Conservation (phyloP, 1,140 invertebrate genomes). For the Pogonus chalceus region DNA sequence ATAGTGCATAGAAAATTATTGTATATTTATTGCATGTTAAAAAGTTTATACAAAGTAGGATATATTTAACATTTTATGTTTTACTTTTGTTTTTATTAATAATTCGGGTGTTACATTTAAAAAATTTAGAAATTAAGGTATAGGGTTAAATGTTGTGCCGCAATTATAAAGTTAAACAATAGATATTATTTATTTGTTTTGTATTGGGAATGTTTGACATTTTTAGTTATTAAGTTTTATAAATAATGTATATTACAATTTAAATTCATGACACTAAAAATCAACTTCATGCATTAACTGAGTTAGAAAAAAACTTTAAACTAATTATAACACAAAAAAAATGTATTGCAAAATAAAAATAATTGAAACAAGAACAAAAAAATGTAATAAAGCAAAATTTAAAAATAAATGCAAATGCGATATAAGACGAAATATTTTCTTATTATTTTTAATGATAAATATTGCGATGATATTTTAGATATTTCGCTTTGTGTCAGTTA, state of each 20-base stretch:
- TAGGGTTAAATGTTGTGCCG: too few species aligned
- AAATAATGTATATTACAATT: not conserved
- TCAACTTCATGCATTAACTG: not conserved
- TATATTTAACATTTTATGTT: too few species aligned
- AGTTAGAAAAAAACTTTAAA: not conserved
- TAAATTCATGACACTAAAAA: not conserved
- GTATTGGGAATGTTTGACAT: conserved; percentile 2
- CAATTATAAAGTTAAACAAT: too few species aligned
- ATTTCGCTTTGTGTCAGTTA: conserved; percentile 15
- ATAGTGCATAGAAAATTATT: too few species aligned
- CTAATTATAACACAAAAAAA: conserved; percentile 8
- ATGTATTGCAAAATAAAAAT: not conserved
- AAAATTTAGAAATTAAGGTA: too few species aligned
- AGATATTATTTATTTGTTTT: not conserved
- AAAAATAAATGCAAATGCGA: conserved; percentile 10
- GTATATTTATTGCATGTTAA: too few species aligned
- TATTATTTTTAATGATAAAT: not conserved
- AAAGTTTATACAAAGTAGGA: too few species aligned
- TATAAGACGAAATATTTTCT: not conserved
- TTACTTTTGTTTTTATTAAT: too few species aligned
- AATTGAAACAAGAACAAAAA: conserved; percentile 10
- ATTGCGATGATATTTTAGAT: conserved; percentile 4
- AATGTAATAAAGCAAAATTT: conserved; percentile 7
- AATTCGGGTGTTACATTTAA: too few species aligned
- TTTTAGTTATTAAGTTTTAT: not conserved